These are phyloP conservation scores for Volucella bombylans DNA, from an alignment of 2,888 invertebrate genomes.

Conservation along the genomic window DNA sequence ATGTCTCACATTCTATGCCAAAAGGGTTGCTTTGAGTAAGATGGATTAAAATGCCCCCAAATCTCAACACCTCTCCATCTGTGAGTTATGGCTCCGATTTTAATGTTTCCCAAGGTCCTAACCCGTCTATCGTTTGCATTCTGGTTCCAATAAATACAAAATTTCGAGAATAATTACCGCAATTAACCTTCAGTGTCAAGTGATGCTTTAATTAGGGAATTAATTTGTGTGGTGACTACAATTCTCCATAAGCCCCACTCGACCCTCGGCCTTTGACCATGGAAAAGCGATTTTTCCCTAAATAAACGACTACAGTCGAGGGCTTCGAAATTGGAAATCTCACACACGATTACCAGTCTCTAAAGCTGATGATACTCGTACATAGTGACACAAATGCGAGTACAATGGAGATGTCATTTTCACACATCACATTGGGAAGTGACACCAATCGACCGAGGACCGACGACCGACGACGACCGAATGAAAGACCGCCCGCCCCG, in stretches of 20 bases:
- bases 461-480: too few species aligned
- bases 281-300: neutral
- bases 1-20: too few species aligned
- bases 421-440: constrained; percentile 20
- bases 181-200: constrained; percentile 17
- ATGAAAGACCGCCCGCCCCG: constrained; percentile 1
- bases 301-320: neutral
- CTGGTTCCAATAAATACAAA: neutral
- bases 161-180: constrained; percentile 32
- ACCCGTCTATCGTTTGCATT: neutral
- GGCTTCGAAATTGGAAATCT: constrained; percentile 37
- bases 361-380: constrained; percentile 12
- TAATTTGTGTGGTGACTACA: constrained; percentile 35
- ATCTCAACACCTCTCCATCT: too few species aligned
- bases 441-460: too few species aligned
- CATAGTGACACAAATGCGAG: too few species aligned
- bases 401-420: constrained; percentile 56
- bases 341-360: constrained; percentile 29
- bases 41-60: too few species aligned
- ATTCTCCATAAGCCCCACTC: constrained; percentile 2
- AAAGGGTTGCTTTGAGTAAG: too few species aligned
- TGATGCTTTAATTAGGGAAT: constrained; percentile 37
- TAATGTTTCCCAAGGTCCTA: too few species aligned
- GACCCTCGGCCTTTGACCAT: constrained; percentile 14
- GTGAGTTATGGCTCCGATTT: too few species aligned